Conservation (phyloP, 2,888 invertebrate genomes). For the Dolichopus griseipennis region DNA sequence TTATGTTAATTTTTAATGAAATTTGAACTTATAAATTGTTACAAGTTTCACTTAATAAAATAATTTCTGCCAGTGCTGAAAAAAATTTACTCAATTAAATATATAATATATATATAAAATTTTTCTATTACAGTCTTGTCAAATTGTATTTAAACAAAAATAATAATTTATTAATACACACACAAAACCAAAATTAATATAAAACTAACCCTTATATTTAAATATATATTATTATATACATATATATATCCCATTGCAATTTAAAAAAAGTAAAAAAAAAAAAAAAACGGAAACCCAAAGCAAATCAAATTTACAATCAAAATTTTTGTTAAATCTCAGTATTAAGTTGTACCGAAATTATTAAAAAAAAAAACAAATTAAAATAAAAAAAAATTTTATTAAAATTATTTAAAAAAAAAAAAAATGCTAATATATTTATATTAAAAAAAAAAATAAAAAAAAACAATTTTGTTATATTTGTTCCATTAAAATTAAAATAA, state of each 20-base stretch:
- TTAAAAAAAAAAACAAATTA: background rate
- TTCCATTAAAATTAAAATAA: slow-evolving; percentile 17
- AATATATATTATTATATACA: no score
- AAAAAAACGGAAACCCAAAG: background rate
- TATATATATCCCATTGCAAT: no score
- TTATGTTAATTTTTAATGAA: no score
- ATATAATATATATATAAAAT: no score
- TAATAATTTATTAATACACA: background rate
- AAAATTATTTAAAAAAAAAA: slow-evolving; percentile 27
- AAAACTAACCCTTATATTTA: background rate
- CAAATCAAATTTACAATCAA: slow-evolving; percentile 1
- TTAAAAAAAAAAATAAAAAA: slow-evolving; percentile 17
- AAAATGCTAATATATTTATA: no score
- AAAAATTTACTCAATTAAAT: no score
- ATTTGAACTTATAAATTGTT: no score
- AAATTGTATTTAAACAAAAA: background rate
- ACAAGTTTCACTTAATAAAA: no score
- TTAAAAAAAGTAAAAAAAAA: no score
- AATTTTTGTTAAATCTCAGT: slow-evolving; percentile 3
- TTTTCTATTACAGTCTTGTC: no score
- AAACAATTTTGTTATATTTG: slow-evolving; percentile 24
- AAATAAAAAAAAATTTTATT: slow-evolving; percentile 10
- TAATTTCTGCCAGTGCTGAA: no score
- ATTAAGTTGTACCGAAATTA: slow-evolving; percentile 1
- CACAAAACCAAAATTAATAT: no score